Conservation (phyloP, 2,888 invertebrate genomes). For the Prionchulus punctatus region DNA sequence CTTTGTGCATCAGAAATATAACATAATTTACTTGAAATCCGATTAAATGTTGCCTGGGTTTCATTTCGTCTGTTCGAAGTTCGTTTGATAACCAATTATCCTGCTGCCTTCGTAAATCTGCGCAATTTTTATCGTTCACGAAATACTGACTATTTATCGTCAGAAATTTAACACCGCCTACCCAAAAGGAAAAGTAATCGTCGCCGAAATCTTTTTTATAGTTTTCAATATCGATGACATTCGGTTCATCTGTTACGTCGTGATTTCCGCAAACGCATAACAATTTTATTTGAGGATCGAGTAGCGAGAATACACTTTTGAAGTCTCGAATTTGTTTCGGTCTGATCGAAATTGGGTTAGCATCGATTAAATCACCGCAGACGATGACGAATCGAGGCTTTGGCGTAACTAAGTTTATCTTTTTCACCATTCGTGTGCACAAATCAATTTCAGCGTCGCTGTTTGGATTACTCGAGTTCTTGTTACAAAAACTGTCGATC, state of each 20-base stretch:
- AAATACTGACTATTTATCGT: conserved; percentile 40
- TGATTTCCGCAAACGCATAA: conserved; percentile 43
- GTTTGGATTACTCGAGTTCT: conserved; percentile 10
- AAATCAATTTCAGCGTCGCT: conserved; percentile 16
- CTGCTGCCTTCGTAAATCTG: conserved; percentile 27
- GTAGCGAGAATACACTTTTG: conserved; percentile 14
- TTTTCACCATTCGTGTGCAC: conserved; percentile 30
- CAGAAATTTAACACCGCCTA: conserved; percentile 38
- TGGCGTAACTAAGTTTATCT: conserved; percentile 37
- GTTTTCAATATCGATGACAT: conserved; percentile 28
- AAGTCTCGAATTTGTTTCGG: conserved; percentile 37
- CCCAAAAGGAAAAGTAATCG: conserved; percentile 41
- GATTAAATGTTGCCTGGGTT: conserved; percentile 10
- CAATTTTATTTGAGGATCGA: conserved; percentile 37
- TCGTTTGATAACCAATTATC: conserved; percentile 36
- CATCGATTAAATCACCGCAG: conserved; percentile 41
- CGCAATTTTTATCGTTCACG: conserved; percentile 21
- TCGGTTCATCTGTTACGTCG: conserved; percentile 40
- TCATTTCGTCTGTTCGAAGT: conserved; percentile 15
- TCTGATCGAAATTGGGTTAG: conserved; percentile 30
- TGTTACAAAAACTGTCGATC: conserved; percentile 29
- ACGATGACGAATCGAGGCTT: conserved; percentile 36
- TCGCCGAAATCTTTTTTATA: conserved; percentile 31
- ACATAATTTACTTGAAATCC: conserved; percentile 14
- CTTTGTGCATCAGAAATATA: too few relatives aligned